phyloP scores from a whole-genome alignment of 92 coral and sea anemone genomes.

The Epizoanthus scotinus region DNA sequence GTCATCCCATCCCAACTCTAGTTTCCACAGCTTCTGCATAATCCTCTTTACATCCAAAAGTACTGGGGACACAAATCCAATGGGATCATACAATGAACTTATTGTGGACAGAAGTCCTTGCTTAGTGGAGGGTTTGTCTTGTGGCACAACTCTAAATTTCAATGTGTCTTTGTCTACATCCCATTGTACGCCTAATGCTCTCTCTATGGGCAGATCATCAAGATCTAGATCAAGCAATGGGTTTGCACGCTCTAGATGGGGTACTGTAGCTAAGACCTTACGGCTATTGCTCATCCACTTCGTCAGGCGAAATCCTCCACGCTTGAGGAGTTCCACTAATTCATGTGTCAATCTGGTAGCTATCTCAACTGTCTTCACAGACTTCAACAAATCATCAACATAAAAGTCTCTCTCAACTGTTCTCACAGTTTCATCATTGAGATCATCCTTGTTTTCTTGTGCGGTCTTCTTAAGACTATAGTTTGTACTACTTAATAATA shows the following conservation, averaged over 20 bases:
- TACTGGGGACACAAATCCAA: conserved; percentile 55
- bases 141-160: conserved; percentile 38
- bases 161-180: conserved; percentile 63
- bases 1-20: conserved; percentile 49
- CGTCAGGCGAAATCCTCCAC: conserved; percentile 51
- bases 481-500: too few species aligned
- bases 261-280: conserved; percentile 49
- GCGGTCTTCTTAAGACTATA: conserved; percentile 62
- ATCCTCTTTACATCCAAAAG: conserved; percentile 56
- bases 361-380: conserved; percentile 48
- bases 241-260: conserved; percentile 45
- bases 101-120: conserved; percentile 56
- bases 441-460: conserved; percentile 52
- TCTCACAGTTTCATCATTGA: conserved; percentile 52
- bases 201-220: conserved; percentile 54
- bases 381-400: conserved; percentile 64
- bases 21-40: conserved; percentile 53
- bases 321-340: conserved; percentile 49
- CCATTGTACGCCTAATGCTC: conserved; percentile 66
- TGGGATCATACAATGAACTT: conserved; percentile 50
- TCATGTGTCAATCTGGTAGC: conserved; percentile 47
- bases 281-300: conserved; percentile 59
- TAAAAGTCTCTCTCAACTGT: conserved; percentile 62
- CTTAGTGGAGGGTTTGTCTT: conserved; percentile 43
- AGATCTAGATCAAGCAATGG: conserved; percentile 56